phyloP scores from a whole-genome alignment of 2,113 vertebrate genomes.

The Bothrops jararaca region DNA sequence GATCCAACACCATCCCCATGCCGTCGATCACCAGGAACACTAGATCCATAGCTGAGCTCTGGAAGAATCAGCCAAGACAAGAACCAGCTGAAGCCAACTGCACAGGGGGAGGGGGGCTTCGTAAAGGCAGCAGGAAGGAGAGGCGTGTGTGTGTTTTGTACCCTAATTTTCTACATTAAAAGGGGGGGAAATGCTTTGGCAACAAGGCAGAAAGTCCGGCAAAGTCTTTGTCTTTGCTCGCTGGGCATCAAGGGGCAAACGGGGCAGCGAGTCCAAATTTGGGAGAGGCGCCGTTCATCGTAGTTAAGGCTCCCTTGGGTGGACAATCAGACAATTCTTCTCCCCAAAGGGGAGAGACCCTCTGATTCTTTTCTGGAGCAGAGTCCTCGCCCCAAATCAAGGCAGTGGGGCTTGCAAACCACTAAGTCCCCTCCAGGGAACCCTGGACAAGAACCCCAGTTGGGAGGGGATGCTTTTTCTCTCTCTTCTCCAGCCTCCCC shows the following conservation, averaged over 20 bases:
- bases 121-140: not conserved
- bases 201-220: not conserved
- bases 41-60: slow-evolving; percentile 73
- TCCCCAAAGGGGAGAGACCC: not conserved
- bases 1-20: slow-evolving; percentile 77
- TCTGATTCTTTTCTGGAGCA: not conserved
- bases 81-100: not conserved
- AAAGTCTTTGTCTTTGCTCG: not conserved
- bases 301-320: not conserved
- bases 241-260: not conserved
- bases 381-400: not conserved
- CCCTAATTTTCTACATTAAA: not conserved
- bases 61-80: not conserved
- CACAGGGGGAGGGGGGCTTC: too few species aligned
- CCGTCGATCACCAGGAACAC: slow-evolving; percentile 77
- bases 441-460: not conserved
- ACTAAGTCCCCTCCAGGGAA: not conserved
- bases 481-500: not conserved
- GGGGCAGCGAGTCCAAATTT: not conserved
- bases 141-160: too few species aligned
- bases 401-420: not conserved
- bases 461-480: not conserved
- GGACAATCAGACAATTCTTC: not conserved
- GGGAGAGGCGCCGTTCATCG: too few species aligned
- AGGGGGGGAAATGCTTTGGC: not conserved